Evolutionary conservation across 2,797 vertebrate species (phyloP), one percentile per base, ranked within the genome.

Genomic region (Cephalopachus bancanus): DNA sequence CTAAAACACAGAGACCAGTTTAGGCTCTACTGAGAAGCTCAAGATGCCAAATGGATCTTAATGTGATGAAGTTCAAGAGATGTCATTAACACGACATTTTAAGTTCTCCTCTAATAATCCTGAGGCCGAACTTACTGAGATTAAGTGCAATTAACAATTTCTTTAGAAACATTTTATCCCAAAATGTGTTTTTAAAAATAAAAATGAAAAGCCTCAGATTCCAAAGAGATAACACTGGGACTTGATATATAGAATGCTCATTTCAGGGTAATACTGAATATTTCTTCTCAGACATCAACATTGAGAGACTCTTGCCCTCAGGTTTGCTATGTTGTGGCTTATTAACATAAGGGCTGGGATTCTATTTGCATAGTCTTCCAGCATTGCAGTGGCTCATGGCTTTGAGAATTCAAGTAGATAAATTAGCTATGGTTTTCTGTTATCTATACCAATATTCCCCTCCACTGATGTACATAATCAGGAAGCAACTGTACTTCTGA

Each of bases 391-490:
- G 72, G 49, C 16, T 91, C 51, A 91, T 71, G 33, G 24, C 59
- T 90, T 81, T 94, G 72, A 92, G 91, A 94, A 96, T 64, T 72
- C 17, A 69, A 49, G 30, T 19, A 93, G 76, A 94, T 76, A 97
- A 93, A 95, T 87, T 87, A 94, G 80, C 37, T 87, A 84, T 8
- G 51, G 67, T 74, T 94, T 96, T 95, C 67, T 84, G 67, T 78
- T 89, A 91, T 91, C 75, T 90, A 59, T 59, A 75, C 26, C 55
- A 97, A 96, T 94, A 97, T 94, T 96, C 65, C 79, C 49, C 72
- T 96, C 57, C 93, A 90, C 2, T 91, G 83, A 83, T 72, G 53
- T 93, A 95, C 95, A 91, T 85, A 97, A 96, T 92, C 94, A 94
- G 91, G 89, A 57, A 94, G 51, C 83, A 92, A 90, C 85, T 91